Evolutionary conservation across 2,113 vertebrate genomes (phyloP), one percentile per base, ranked within the genome.

Genomic region (Chloroceryle aenea): DNA sequence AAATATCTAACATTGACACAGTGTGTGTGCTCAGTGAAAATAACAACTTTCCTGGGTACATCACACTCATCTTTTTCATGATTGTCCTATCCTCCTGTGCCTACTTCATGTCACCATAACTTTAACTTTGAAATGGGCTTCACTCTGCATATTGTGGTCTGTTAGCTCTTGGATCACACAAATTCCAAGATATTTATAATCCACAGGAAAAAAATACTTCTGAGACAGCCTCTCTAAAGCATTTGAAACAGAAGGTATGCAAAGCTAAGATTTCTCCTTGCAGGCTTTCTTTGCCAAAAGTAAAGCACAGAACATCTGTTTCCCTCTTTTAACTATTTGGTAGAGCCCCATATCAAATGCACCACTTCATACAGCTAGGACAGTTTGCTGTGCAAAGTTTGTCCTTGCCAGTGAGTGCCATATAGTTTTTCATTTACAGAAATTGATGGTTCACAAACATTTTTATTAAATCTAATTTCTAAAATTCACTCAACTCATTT

Each of bases 91-190:
- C 45, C 13, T 36, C 15, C 20, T 29, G 14, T n/a, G 76, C 36
- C 26, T 21, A 18, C 11, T 69, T 42, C 0, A 0, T 0, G 0
- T 47, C 4, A 0, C 8, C 26, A 10, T 30, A 69, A 8, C 4
- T 81, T 81, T 52, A 47, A 47, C 27, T 78, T 53, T 53, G 23
- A 34, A 87, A 68, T 19, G 26, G 2, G 4, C 2, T 66, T 77
- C 56, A 45, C 47, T 62, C 36, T 62, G 32, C n/a, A 48, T 47
- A 7, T 3, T 23, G 12, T 74, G 11, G 2, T 58, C 13, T 85
- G 11, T 69, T 78, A 43, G 16, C 6, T 71, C n/a, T 71, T 85
- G 30, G 23, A 32, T 58, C 85, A 15, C 6, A 43, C 22, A 48
- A 78, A 67, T 4, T 79, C 53, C 10, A 43, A 21, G 23, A 59